Conservation (phyloP, 2,888 invertebrate species). For the Ceramica pisi region DNA sequence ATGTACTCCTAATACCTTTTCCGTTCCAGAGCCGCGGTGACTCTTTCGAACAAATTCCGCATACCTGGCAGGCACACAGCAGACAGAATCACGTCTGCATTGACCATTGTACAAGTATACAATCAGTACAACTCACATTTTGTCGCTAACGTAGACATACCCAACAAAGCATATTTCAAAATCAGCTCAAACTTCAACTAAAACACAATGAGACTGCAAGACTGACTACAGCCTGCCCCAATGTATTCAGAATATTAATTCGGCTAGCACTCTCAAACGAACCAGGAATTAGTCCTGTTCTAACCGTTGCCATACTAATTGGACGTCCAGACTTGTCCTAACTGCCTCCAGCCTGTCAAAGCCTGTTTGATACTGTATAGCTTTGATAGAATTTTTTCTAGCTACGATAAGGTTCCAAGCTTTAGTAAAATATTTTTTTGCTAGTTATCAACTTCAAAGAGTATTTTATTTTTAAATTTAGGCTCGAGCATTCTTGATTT, state of each 20-base stretch:
- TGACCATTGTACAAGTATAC: neutral
- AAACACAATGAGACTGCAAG: slow-evolving; percentile 26
- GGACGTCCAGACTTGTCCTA: slow-evolving; percentile 38
- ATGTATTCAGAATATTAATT: slow-evolving; percentile 57
- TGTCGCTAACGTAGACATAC: neutral
- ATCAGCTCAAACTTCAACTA: slow-evolving; percentile 29
- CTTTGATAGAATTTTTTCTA: slow-evolving; percentile 21
- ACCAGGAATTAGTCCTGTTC: slow-evolving; percentile 49
- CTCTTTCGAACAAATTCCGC: too few species aligned
- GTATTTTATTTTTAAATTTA: neutral
- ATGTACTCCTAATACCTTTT: too few species aligned
- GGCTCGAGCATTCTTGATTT: neutral
- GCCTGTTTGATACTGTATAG: slow-evolving; percentile 30
- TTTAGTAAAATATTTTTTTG: neutral
- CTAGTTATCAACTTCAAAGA: neutral
- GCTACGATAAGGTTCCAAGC: neutral
- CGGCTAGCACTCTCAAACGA: slow-evolving; percentile 35
- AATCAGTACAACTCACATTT: neutral
- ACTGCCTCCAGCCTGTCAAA: slow-evolving; percentile 35
- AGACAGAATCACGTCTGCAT: too few species aligned
- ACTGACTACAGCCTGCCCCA: slow-evolving; percentile 21
- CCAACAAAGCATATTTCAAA: neutral
- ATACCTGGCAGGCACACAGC: too few species aligned
- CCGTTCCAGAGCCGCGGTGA: too few species aligned
- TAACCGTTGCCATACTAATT: slow-evolving; percentile 47